A percentile compares a stretch with the other conserved stretches of the same genome.
These are phyloP conservation scores for Ladona fulva DNA, from an alignment of 1,140 invertebrate species.

Conservation along the genomic window DNA sequence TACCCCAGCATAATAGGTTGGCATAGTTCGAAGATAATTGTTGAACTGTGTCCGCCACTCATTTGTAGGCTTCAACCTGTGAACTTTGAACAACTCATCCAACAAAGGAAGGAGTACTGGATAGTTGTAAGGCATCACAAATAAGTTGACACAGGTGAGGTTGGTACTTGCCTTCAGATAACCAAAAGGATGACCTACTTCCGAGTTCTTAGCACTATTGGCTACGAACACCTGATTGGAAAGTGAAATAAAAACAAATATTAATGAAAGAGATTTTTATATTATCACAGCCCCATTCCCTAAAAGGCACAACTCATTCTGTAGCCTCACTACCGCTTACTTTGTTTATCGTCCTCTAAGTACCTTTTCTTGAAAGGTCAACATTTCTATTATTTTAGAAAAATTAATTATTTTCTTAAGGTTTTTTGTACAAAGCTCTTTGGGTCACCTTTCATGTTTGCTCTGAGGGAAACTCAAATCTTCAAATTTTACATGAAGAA, in stretches of 20 bases:
- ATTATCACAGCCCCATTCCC: too few relatives aligned
- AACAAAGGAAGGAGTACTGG: constrained; percentile 85
- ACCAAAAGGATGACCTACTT: constrained; percentile 89
- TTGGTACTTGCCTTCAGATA: constrained; percentile 97
- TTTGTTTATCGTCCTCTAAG: too few relatives aligned
- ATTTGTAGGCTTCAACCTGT: constrained; percentile 78
- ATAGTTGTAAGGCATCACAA: constrained; percentile 99
- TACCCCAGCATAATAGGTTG: constrained; percentile 89
- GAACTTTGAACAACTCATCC: constrained; percentile 85
- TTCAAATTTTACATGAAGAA: too few relatives aligned
- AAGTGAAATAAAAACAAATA: constrained; percentile 17
- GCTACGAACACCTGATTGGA: constrained; percentile 73
- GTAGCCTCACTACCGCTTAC: too few relatives aligned
- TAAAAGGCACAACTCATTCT: too few relatives aligned
- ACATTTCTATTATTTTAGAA: too few relatives aligned
- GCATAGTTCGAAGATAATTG: constrained; percentile 89
- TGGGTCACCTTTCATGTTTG: too few relatives aligned
- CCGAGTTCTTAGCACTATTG: constrained; percentile 79
- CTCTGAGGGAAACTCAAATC: too few relatives aligned
- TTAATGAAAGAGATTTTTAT: too few relatives aligned
- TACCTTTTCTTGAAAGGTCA: too few relatives aligned
- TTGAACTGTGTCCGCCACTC: constrained; percentile 88
- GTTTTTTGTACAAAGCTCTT: too few relatives aligned
- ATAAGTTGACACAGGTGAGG: constrained; percentile 88
- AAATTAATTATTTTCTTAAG: too few relatives aligned